Evolutionary conservation across 1,140 invertebrate genomes (phyloP).

Genomic region (Coelopa frigida): DNA sequence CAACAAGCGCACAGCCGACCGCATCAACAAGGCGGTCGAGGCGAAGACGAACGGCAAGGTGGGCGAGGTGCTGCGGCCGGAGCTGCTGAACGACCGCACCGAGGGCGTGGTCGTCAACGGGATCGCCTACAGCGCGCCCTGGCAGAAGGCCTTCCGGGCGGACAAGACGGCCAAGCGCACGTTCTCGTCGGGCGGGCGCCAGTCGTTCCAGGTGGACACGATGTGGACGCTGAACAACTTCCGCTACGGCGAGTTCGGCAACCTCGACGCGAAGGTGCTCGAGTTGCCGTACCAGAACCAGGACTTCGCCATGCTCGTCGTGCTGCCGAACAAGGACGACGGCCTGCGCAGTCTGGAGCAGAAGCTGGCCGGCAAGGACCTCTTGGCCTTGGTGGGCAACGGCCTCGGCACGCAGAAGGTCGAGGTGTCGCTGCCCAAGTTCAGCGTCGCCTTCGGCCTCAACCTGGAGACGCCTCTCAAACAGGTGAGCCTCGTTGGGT

Average conservation of each 20-base stretch:
- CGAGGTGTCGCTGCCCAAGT: constrained; percentile 54
- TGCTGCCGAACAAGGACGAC: constrained; percentile 37
- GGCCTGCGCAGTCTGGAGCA: constrained; percentile 30
- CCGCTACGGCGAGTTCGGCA: constrained; percentile 29
- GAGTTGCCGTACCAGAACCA: constrained; percentile 37
- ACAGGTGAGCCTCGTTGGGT: constrained; percentile 49
- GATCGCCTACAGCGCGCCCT: constrained; percentile 24
- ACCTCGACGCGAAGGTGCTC: constrained; percentile 34
- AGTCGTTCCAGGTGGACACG: constrained; percentile 33
- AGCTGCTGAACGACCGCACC: constrained; percentile 32
- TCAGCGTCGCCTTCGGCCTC: constrained; percentile 52
- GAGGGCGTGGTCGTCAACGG: constrained; percentile 39
- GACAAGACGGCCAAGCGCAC: constrained; percentile 28
- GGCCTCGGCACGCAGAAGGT: constrained; percentile 38
- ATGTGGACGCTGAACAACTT: constrained; percentile 40
- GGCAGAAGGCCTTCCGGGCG: constrained; percentile 33
- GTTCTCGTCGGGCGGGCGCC: constrained; percentile 27
- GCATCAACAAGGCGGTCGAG: constrained; percentile 28
- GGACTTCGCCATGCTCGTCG: constrained; percentile 35
- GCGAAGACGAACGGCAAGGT: constrained; percentile 36
- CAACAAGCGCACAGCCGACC: constrained; percentile 39
- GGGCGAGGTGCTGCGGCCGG: constrained; percentile 26
- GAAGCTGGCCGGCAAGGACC: constrained; percentile 31
- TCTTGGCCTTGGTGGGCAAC: constrained; percentile 34
- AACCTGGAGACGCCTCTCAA: constrained; percentile 48